phyloP scores from a whole-genome alignment of 1,140 invertebrate genomes.

The Leptinotarsa defecta region DNA sequence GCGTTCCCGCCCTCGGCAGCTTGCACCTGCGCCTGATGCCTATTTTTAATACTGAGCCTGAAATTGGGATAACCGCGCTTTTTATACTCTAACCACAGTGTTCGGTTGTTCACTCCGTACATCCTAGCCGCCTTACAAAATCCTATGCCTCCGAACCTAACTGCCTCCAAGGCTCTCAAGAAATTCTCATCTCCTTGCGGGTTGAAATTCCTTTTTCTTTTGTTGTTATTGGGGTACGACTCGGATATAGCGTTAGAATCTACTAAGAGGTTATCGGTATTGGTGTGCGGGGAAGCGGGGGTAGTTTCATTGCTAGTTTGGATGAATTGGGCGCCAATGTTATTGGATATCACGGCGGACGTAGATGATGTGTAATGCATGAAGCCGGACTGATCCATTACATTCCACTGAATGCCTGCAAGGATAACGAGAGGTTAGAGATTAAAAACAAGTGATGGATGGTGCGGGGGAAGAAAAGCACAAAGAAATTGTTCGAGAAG shows the following conservation, averaged over 20 bases:
- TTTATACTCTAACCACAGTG: slow-evolving; percentile 82
- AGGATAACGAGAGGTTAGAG: slow-evolving; percentile 47
- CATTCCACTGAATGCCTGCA: slow-evolving; percentile 73
- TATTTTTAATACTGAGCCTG: slow-evolving; percentile 72
- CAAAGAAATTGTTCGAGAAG: no score
- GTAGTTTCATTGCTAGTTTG: not conserved
- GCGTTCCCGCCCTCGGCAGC: slow-evolving; percentile 45
- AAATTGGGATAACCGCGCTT: slow-evolving; percentile 79
- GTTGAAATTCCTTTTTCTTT: slow-evolving; percentile 68
- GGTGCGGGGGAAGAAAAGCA: not conserved
- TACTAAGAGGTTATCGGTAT: slow-evolving; percentile 24
- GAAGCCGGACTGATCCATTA: slow-evolving; percentile 68
- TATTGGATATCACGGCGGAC: slow-evolving; percentile 9
- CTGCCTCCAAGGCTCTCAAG: slow-evolving; percentile 75
- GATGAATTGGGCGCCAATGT: slow-evolving; percentile 48
- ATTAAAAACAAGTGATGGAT: slow-evolving; percentile 9
- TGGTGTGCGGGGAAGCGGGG: slow-evolving; percentile 33
- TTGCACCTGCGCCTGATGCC: slow-evolving; percentile 63
- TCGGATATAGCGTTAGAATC: slow-evolving; percentile 7
- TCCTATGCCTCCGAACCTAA: slow-evolving; percentile 79
- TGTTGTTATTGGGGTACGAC: slow-evolving; percentile 47
- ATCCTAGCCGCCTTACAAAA: slow-evolving; percentile 82
- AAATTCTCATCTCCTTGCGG: slow-evolving; percentile 80
- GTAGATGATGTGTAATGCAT: slow-evolving; percentile 63
- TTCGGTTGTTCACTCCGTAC: slow-evolving; percentile 82